These are phyloP conservation scores for Dioctria linearis DNA, from an alignment of 2,888 invertebrate genomes.

Conservation along the genomic window DNA sequence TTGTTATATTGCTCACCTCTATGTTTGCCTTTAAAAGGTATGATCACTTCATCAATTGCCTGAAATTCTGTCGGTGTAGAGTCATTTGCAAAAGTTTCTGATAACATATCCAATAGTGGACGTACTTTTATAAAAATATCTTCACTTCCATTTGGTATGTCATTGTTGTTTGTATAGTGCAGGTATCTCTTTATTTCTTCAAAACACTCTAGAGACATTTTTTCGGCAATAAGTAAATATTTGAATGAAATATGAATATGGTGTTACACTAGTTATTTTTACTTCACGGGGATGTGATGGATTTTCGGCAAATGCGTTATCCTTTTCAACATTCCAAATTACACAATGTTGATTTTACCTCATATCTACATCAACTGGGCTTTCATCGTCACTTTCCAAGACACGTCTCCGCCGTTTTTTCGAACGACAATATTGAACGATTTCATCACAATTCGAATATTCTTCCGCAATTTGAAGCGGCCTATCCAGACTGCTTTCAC, in stretches of 20 bases:
- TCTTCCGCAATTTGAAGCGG: slow-evolving; percentile 11
- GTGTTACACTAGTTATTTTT: slow-evolving; percentile 10
- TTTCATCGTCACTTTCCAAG: slow-evolving; percentile 4
- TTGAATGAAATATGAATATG: slow-evolving; percentile 32
- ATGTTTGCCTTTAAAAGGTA: slow-evolving; percentile 24
- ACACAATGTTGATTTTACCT: neutral
- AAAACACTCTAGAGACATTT: neutral
- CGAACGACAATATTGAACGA: neutral
- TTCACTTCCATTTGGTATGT: slow-evolving; percentile 14
- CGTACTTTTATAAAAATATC: neutral
- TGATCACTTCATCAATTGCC: slow-evolving; percentile 35
- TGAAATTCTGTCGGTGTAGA: neutral
- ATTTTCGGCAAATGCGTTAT: slow-evolving; percentile 21
- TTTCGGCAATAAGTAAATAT: slow-evolving; percentile 23
- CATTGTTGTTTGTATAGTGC: neutral
- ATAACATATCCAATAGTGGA: slow-evolving; percentile 20
- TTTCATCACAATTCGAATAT: slow-evolving; percentile 16
- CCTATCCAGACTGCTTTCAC: neutral
- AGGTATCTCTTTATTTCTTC: slow-evolving; percentile 4
- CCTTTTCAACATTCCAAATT: slow-evolving; percentile 25
- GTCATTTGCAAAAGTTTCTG: slow-evolving; percentile 28
- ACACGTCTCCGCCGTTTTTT: neutral
- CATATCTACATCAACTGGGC: neutral
- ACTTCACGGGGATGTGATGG: slow-evolving; percentile 9
- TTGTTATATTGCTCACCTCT: slow-evolving; percentile 22